Evolutionary conservation across 2,113 vertebrate genomes (phyloP), one percentile per base, ranked within the genome.

Genomic region (Saimiri boliviensis): DNA sequence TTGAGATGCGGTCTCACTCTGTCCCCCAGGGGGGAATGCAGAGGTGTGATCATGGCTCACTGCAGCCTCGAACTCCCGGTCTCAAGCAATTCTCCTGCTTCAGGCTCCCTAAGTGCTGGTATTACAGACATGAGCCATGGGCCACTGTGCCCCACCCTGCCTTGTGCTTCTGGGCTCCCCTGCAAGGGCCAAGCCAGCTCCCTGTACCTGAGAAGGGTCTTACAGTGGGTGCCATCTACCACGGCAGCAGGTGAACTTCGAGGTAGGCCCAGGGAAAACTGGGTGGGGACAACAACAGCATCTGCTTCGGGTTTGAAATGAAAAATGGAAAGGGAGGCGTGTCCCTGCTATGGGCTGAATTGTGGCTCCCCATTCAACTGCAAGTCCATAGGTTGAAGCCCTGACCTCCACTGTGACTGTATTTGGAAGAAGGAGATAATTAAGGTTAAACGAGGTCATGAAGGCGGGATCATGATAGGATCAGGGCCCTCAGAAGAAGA

Each of bases 261-360:
- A 35, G 49, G 83, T 3, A 4, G 45, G 13, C 40, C 9, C 13
- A 14, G 47, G 20, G 30, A 49, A 27, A 4, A 1, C 4, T 4
- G 35, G 32, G 17, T 1, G 3, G 49, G 0, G 45, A 47, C 13
- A 23, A 7, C 8, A 5, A 4, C 8, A 27, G 40, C 37, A 2
- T 11, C 91, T 68, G 25, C 68, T 32, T 56, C 6, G 5, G 37
- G 42, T 45, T 45, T 17, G 10, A 25, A 30, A 13, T 13, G 12
- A 23, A 19, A 89, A 60, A 12, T 1, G 2, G n/a, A 79, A 37
- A 74, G 45, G 20, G 5, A 19, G 32, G 23, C 3, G 1, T 7
- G 6, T 25, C 52, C 7, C 52, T 66, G 45, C 42, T 12, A 4
- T 14, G 8, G 27, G 14, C 17, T 35, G 27, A 47, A 52, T 1